phyloP scores from a whole-genome alignment of 2,797 vertebrate genomes.

The Centroberyx gerrardi region DNA sequence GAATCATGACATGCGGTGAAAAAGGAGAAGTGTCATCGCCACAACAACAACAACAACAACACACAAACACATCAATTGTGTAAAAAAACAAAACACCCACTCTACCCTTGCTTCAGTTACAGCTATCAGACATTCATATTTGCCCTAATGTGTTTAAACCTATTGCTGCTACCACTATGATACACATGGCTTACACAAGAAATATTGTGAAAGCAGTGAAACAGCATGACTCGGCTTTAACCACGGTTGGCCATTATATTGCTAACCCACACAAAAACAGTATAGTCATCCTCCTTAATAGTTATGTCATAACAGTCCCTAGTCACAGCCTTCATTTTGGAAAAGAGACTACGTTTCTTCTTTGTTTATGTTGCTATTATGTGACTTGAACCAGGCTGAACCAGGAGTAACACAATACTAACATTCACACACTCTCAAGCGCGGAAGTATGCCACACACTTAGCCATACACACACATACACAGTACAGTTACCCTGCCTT shows the following conservation, averaged over 20 bases:
- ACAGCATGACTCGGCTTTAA: slow-evolving; percentile 6
- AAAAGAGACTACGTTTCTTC: not conserved
- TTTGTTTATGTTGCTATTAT: slow-evolving; percentile 35
- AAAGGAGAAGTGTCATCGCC: slow-evolving; percentile 5
- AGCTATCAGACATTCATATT: no score
- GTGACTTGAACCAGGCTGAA: slow-evolving; percentile 35
- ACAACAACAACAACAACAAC: slow-evolving; percentile 27
- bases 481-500: slow-evolving; percentile 12
- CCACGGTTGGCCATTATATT: not conserved
- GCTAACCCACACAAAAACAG: slow-evolving; percentile 2
- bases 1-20: not conserved
- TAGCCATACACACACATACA: slow-evolving; percentile 11
- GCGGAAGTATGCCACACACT: slow-evolving; percentile 5
- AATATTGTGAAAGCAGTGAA: slow-evolving; percentile 13
- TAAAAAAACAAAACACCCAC: not conserved
- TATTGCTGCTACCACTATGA: not conserved
- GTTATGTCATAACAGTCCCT: not conserved
- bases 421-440: slow-evolving; percentile 28
- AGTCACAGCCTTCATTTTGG: not conserved
- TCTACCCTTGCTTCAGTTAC: not conserved
- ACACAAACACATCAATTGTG: slow-evolving; percentile 9
- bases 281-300: not conserved
- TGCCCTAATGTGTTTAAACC: not conserved
- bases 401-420: slow-evolving; percentile 43
- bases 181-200: slow-evolving; percentile 2